Base-by-base conservation (phyloP, 2,888 invertebrate species). In the Creontiades dilutus region DNA sequence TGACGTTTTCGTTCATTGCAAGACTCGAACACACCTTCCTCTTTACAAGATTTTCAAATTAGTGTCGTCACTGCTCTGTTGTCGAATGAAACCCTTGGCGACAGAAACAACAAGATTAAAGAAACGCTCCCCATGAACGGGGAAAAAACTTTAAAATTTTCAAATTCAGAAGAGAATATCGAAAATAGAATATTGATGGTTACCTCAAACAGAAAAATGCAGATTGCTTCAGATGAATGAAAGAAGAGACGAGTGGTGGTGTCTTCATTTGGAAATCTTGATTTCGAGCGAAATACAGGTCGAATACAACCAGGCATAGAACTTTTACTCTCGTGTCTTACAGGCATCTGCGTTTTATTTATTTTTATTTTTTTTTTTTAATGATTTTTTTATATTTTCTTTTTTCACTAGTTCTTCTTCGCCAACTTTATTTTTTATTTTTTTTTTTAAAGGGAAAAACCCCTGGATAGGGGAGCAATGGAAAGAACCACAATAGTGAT, bases 391-490 rank as follows among this genome's bases (percentile, higher is more conserved):
- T 47, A 37, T 37, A 14, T 46, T 16, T 9, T 19, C 23, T 81
- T 47, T 81, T 82, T 82, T 52, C 82, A 82, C 55, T 52, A 82
- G 12, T 23, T 82, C 82, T 82, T 82, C 82, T 82, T 82, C 82
- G 82, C 82, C 82, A 82, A 82, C 82, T 9, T 11, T 11, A 23
- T 48, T 52, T 82, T 82, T 82, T 82, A 14, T 80, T 80, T 46
- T 37, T 80, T 80, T 80, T 80, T 82, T 82, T 82, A 14, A 52
- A 82, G 52, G 82, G 82, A 52, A 82, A 82, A 82, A 82, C 82
- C 82, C 82, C 82, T 82, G 82, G 82, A 19, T 82, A 82, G 82
- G 82, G 82, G 82, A 23, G 82, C 82, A 82, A 48, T 82, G 82
- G 82, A 48, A 48, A 82, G 47, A 5, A 82, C 16, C 82, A 82